phyloP scores from a whole-genome alignment of 2,797 vertebrate species.

The Manis pentadactyla region DNA sequence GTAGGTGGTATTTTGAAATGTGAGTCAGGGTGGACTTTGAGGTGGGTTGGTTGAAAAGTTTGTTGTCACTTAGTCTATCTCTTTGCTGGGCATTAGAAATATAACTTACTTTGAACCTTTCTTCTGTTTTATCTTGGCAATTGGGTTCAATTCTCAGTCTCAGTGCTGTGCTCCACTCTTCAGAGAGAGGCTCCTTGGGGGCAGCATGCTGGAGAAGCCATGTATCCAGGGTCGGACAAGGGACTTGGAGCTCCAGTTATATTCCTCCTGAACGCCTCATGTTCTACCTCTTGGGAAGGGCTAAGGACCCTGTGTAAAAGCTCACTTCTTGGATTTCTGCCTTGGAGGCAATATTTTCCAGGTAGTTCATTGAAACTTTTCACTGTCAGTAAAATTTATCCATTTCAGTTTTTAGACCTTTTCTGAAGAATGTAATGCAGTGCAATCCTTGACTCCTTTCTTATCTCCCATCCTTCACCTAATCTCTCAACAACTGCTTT shows the following conservation, averaged over 20 bases:
- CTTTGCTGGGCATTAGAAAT: not conserved
- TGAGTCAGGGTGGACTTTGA: not conserved
- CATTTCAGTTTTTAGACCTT: not conserved
- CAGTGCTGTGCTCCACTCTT: not conserved
- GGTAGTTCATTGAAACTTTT: not conserved
- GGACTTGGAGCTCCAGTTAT: not conserved
- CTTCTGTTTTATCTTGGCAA: not conserved
- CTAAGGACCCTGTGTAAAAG: not conserved
- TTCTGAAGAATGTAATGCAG: not conserved
- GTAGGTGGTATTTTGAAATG: not conserved
- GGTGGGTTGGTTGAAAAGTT: not conserved
- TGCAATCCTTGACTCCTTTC: not conserved
- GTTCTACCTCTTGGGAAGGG: not conserved
- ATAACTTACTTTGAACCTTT: not conserved
- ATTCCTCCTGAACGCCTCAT: not conserved
- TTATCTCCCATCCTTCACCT: not conserved
- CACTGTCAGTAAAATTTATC: slow-evolving; percentile 46
- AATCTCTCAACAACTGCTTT: not conserved
- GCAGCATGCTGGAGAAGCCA: not conserved
- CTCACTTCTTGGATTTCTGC: slow-evolving; percentile 27
- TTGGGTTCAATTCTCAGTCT: not conserved
- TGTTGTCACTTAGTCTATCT: not conserved
- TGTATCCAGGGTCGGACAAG: not conserved
- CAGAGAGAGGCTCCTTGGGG: not conserved
- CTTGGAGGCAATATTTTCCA: not conserved